Base-by-base conservation (phyloP, 1,140 invertebrate genomes). In the Cecropterus lyciades region DNA sequence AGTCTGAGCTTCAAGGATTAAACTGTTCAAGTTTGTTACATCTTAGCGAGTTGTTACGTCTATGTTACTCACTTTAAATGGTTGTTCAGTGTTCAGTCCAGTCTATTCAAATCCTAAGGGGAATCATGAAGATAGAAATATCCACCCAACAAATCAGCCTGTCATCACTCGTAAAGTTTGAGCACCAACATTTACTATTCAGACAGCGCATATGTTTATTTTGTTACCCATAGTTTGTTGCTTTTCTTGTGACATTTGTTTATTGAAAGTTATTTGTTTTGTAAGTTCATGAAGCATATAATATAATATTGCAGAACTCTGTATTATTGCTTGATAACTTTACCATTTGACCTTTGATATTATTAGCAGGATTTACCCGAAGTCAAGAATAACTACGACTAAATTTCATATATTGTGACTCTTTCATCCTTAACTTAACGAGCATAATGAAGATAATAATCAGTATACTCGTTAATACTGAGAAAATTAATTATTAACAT, bases 41-140 rank as follows among this genome's bases (percentile, higher is more conserved):
- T 62, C 59, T 75, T 57, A 71, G 57, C 57, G 30, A 67, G 56
- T 59, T 71, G 69, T 57, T 46, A 66, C 56, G 59, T 59, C 51
- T 57, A 37, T 70, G 64, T n/a, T n/a, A n/a, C n/a, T n/a, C n/a
- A n/a, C n/a, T 71, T 67, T 69, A 73, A 73, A 72, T 73, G 66
- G 73, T 52, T 70, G 56, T 66, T 73, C 65, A 45, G 65, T 73
- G 56, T 66, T 75, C 62, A 51, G 68, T 73, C 69, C 27, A 55
- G 63, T 67, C 49, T 64, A 59, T 43, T 42, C 53, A 37, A 51
- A 65, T 24, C 76, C 65, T 68, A 16, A 53, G 73, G 73, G 73
- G 73, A 75, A 75, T 72, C 67, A 72, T 42, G 59, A 55, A 65
- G 56, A 66, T 67, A 71, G 69, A 68, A 66, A 75, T 75, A 69